Conservation (phyloP, 92 coral and sea anemone species). For the Phenganax marumi region DNA sequence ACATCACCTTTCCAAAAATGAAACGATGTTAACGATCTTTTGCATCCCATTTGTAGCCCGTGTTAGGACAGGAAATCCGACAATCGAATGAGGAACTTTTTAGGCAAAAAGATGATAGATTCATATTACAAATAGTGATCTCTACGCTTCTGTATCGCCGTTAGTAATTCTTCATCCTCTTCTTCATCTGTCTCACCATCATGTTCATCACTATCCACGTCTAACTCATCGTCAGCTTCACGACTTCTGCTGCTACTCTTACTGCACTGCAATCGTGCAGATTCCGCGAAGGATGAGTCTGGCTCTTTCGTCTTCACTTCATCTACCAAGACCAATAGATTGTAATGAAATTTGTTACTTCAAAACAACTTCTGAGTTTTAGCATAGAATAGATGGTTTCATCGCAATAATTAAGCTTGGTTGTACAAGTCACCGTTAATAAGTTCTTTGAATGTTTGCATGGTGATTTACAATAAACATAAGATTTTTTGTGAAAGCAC, state of each 20-base stretch:
- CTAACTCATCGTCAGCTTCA: constrained; percentile 96
- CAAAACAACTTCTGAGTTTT: neutral
- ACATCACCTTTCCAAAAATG: too few species aligned
- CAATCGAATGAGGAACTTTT: neutral
- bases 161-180: neutral
- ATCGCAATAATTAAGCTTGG: too few species aligned
- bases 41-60: too few species aligned
- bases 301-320: constrained; percentile 52
- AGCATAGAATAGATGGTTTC: neutral
- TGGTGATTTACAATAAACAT: too few species aligned
- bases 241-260: constrained; percentile 96
- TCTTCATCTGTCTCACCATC: constrained; percentile 37
- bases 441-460: too few species aligned
- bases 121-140: constrained; percentile 28
- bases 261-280: constrained; percentile 62
- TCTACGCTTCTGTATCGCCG: neutral
- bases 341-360: neutral
- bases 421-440: too few species aligned
- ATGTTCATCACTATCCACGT: constrained; percentile 51
- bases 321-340: constrained; percentile 2
- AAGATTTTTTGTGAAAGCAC: too few species aligned
- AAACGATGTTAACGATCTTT: too few species aligned
- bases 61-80: neutral
- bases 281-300: constrained; percentile 29
- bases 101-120: neutral